Evolutionary conservation across 2,113 vertebrate species (phyloP).

Genomic region (Sakesphorus luctuosus): DNA sequence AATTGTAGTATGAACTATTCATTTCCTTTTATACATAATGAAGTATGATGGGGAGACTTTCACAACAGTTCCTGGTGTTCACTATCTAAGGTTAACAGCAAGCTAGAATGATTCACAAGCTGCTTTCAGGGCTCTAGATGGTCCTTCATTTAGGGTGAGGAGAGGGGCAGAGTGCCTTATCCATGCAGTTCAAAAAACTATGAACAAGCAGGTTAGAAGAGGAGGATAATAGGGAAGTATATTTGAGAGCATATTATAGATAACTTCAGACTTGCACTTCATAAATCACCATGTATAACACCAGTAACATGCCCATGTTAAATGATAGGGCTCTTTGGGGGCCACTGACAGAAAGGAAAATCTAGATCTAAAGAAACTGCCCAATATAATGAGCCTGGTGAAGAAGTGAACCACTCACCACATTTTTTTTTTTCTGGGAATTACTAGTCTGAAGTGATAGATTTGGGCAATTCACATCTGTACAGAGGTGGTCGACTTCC

Average conservation of each 20-base stretch:
- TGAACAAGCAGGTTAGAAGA: neutral
- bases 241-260: neutral
- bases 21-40: neutral
- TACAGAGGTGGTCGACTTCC: neutral
- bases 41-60: neutral
- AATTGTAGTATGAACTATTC: neutral
- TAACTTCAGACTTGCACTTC: neutral
- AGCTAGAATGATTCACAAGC: neutral
- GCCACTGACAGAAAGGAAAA: neutral
- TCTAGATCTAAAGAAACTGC: neutral
- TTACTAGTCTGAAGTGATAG: neutral
- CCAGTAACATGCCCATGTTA: neutral
- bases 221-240: neutral
- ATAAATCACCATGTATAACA: neutral
- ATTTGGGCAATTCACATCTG: neutral
- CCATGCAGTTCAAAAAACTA: neutral
- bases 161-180: neutral
- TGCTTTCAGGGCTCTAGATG: neutral
- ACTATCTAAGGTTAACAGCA: neutral
- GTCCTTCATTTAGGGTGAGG: neutral
- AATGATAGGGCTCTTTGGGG: neutral
- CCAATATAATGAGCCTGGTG: neutral
- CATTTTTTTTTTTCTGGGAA: neutral
- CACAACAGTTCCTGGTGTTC: neutral
- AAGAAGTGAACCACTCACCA: neutral